Percentiles rank a stretch among this genome's conserved stretches.
Evolutionary conservation across 2,888 invertebrate species (phyloP).

Genomic region (Papilio elwesi): DNA sequence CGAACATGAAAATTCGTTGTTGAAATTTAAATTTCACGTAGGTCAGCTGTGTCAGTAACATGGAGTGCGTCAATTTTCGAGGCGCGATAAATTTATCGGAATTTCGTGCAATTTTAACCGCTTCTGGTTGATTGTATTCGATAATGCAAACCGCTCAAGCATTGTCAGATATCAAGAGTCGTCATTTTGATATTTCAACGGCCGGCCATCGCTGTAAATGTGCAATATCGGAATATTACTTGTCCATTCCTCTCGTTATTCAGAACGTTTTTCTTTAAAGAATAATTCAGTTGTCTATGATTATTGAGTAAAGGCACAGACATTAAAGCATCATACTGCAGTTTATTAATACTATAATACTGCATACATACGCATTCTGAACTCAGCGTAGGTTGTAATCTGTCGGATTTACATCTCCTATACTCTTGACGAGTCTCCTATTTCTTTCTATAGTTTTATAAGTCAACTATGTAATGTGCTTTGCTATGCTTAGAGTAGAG

Average conservation of each 20-base stretch:
- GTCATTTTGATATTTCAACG: slow-evolving; percentile 10
- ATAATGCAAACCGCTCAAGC: slow-evolving; percentile 16
- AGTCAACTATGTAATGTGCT: no score
- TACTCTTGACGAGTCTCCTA: no score
- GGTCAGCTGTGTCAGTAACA: neutral
- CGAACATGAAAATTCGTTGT: neutral
- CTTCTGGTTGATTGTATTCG: slow-evolving; percentile 1
- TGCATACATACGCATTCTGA: no score
- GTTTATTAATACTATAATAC: no score
- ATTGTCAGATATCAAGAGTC: neutral
- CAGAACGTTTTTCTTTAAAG: neutral
- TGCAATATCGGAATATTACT: neutral
- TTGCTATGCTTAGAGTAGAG: no score
- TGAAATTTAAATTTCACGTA: slow-evolving; percentile 8
- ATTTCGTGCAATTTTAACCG: slow-evolving; percentile 7
- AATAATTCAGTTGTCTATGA: no score
- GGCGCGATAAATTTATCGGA: slow-evolving; percentile 4
- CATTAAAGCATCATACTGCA: no score
- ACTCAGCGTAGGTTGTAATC: no score
- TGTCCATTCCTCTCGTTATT: neutral
- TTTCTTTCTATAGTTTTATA: no score
- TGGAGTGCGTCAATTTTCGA: slow-evolving; percentile 5
- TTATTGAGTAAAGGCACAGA: no score
- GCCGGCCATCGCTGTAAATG: neutral
- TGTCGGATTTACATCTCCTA: no score